Evolutionary conservation across 2,113 vertebrate species (phyloP), one percentile per base, ranked within the genome.

Genomic region (Microcebus murinus): DNA sequence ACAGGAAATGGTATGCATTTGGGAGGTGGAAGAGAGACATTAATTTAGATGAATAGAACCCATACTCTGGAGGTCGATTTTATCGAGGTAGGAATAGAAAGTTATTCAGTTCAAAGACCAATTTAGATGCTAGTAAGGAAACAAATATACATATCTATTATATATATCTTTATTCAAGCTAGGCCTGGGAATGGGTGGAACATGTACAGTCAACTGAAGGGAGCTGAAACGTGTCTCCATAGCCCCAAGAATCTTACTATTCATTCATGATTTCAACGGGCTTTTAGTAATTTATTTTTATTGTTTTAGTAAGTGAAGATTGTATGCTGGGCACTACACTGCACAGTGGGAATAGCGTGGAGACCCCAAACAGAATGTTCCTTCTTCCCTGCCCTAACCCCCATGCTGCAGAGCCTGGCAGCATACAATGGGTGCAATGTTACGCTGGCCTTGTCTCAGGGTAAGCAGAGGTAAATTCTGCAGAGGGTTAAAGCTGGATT

Each of bases 401-500:
- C 12, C 6, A 3, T 2, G 8, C 14, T 68, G 52, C 52, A 20
- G n/a, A 59, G 20, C 23, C 67, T 48, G 12, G 27, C 52, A 23
- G 59, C 1, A 17, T 10, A 23, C 8, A 4, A 1, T n/a, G 52
- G 6, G 36, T 34, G 11, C 6, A 4, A 2, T 27, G 27, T 42
- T 65, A 48, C 65, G 25, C 76, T 76, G 1, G 5, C 17, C 34
- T 87, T 39, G 81, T 91, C 83, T 12, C 55, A 87, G 14, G 0
- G 9, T 39, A 89, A 11, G 0, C 11, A 68, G 8, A 88, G 73
- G 86, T 23, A 1, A 1, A 17, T 87, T 93, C 71, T 61, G 83
- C 86, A 57, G 29, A 91, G 86, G 55, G 96, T 97, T 97, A 98
- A 84, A 95, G 18, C 65, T 4, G 1, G 90, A 90, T 97, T 98